These are phyloP conservation scores for Timandra comae DNA, from an alignment of 2,888 invertebrate genomes.

Conservation along the genomic window DNA sequence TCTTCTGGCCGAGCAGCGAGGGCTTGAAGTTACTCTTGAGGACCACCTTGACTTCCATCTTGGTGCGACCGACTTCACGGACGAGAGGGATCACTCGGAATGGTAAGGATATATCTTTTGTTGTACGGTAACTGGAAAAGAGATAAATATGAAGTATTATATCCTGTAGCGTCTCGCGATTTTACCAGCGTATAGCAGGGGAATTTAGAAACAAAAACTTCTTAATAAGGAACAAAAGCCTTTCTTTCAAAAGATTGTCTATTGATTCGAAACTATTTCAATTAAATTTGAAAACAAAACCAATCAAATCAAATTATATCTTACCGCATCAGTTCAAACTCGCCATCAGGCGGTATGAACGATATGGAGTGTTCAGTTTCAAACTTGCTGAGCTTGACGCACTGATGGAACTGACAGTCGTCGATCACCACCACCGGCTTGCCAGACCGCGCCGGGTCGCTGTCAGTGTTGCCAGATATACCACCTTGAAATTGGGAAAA, in stretches of 20 bases:
- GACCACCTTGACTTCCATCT: slow-evolving; percentile 99
- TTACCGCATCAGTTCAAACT: slow-evolving; percentile 99
- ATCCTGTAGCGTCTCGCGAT: too few relatives aligned
- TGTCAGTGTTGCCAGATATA: slow-evolving; percentile 82
- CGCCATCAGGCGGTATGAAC: slow-evolving; percentile 99
- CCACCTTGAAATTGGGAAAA: slow-evolving; percentile 55
- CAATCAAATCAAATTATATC: neutral
- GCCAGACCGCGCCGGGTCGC: slow-evolving; percentile 91
- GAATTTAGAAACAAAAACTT: too few relatives aligned
- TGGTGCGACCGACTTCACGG: slow-evolving; percentile 97
- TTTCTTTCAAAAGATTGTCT: too few relatives aligned
- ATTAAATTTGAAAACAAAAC: too few relatives aligned
- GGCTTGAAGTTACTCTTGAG: slow-evolving; percentile 99
- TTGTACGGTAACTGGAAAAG: slow-evolving; percentile 97
- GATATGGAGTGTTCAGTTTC: slow-evolving; percentile 99
- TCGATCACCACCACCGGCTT: slow-evolving; percentile 99
- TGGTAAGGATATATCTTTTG: slow-evolving; percentile 99
- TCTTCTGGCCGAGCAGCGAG: slow-evolving; percentile 97
- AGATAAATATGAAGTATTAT: too few relatives aligned
- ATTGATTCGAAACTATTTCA: too few relatives aligned
- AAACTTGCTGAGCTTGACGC: slow-evolving; percentile 99
- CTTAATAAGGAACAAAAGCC: too few relatives aligned
- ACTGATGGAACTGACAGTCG: slow-evolving; percentile 99
- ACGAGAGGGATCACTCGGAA: slow-evolving; percentile 99
- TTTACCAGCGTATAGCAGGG: too few relatives aligned